These are phyloP conservation scores for Caracal caracal DNA, from an alignment of 2,113 vertebrate species.

Conservation along the genomic window DNA sequence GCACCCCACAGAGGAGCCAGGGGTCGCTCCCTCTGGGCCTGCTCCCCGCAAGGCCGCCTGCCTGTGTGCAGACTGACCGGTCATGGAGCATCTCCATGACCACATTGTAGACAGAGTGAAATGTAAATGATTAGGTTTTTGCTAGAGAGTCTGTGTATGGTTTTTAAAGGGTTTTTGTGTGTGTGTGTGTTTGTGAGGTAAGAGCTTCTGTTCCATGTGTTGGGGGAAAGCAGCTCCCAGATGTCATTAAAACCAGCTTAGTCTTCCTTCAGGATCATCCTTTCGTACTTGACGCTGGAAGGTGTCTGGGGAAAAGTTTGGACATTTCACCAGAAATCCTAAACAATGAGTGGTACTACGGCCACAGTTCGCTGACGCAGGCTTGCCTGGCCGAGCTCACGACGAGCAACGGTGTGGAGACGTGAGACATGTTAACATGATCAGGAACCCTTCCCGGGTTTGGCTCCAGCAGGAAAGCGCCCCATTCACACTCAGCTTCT, in stretches of 20 bases:
- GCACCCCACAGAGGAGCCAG: neutral
- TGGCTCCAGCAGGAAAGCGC: neutral
- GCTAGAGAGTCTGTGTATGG: slow-evolving; percentile 42
- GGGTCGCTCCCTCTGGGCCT: neutral
- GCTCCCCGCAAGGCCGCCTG: slow-evolving; percentile 39
- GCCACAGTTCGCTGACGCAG: neutral
- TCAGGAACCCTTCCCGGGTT: slow-evolving; percentile 30
- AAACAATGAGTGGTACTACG: neutral
- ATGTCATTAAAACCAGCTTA: slow-evolving; percentile 68
- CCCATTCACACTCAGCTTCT: neutral
- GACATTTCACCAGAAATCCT: slow-evolving; percentile 29
- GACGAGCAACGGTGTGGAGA: neutral
- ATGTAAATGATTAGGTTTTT: slow-evolving; percentile 40
- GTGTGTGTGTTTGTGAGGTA: slow-evolving; percentile 28
- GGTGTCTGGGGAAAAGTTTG: slow-evolving; percentile 53
- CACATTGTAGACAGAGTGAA: slow-evolving; percentile 71
- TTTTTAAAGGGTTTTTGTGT: slow-evolving; percentile 35
- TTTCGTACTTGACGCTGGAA: slow-evolving; percentile 62
- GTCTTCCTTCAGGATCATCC: slow-evolving; percentile 51
- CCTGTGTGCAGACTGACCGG: slow-evolving; percentile 58
- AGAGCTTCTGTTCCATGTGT: slow-evolving; percentile 65
- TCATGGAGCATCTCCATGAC: slow-evolving; percentile 62
- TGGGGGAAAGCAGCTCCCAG: slow-evolving; percentile 49
- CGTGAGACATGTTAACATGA: neutral
- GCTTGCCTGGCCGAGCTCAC: neutral